A percentile compares a stretch with the other conserved stretches of the same genome.
These are phyloP conservation scores for Stratiomys singularior DNA, from an alignment of 2,888 invertebrate genomes.

Conservation along the genomic window DNA sequence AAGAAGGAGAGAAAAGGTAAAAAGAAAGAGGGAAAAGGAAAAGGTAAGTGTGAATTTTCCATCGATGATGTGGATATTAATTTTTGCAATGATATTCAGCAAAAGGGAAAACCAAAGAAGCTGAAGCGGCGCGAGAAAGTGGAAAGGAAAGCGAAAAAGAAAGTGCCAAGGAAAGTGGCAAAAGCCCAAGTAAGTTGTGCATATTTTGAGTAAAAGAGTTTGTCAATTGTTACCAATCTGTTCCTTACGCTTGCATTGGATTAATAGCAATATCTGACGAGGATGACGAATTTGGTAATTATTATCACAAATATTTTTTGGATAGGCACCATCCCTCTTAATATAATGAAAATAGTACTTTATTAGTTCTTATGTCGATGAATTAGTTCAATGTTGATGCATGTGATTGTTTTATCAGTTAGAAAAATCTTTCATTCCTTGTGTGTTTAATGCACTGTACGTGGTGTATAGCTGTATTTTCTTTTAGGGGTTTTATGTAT, in stretches of 20 bases:
- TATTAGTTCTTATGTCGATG: too few relatives aligned
- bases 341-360: too few relatives aligned
- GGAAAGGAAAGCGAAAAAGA: slow-evolving; percentile 53
- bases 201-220: neutral
- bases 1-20: slow-evolving; percentile 62
- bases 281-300: slow-evolving; percentile 63
- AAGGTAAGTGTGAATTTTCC: slow-evolving; percentile 57
- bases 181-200: slow-evolving; percentile 17
- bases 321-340: too few relatives aligned
- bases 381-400: too few relatives aligned
- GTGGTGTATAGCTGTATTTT: too few relatives aligned
- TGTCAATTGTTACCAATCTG: neutral
- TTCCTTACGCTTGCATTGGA: neutral
- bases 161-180: slow-evolving; percentile 52
- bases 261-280: slow-evolving; percentile 56
- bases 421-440: too few relatives aligned
- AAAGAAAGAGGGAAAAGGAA: slow-evolving; percentile 59
- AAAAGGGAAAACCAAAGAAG: slow-evolving; percentile 27
- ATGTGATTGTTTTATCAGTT: too few relatives aligned
- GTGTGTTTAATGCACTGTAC: too few relatives aligned
- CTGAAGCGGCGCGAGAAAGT: neutral
- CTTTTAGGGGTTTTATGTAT: too few relatives aligned
- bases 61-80: too few relatives aligned
- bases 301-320: slow-evolving; percentile 44
- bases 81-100: neutral